Conservation (phyloP, 2,113 vertebrate species). For the Oenanthe oenanthe region DNA sequence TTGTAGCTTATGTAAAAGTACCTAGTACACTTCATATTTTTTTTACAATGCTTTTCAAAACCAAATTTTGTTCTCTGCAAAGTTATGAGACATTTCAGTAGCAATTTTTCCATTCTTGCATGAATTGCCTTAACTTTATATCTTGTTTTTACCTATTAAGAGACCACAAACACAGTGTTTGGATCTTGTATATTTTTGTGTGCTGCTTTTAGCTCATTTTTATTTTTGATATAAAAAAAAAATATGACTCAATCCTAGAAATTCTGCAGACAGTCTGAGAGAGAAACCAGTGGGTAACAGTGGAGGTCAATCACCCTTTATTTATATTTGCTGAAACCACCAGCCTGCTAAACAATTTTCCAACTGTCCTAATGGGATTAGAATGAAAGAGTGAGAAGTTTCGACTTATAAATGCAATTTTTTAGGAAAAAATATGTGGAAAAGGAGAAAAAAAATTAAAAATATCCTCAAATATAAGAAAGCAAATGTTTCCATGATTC, state of each 20-base stretch:
- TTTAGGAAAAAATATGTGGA: fast-evolving
- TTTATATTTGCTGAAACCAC: neutral
- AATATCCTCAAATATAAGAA: neutral
- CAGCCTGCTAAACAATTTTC: neutral
- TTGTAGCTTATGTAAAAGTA: neutral
- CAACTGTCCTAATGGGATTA: neutral
- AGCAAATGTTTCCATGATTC: neutral
- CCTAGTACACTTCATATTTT: neutral
- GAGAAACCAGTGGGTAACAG: neutral
- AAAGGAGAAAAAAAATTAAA: neutral
- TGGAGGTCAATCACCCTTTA: neutral
- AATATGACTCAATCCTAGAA: neutral
- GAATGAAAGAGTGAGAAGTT: neutral
- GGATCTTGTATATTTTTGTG: neutral
- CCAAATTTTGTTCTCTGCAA: neutral
- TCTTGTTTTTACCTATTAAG: neutral
- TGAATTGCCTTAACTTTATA: neutral
- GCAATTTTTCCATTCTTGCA: neutral
- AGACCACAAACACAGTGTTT: neutral
- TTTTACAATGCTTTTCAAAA: neutral
- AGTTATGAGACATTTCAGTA: neutral
- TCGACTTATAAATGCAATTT: neutral
- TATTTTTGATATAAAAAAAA: neutral
- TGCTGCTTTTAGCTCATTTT: neutral
- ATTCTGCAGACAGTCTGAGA: neutral